Evolutionary conservation across 2,797 vertebrate species (phyloP).

Genomic region (Psittacula echo): DNA sequence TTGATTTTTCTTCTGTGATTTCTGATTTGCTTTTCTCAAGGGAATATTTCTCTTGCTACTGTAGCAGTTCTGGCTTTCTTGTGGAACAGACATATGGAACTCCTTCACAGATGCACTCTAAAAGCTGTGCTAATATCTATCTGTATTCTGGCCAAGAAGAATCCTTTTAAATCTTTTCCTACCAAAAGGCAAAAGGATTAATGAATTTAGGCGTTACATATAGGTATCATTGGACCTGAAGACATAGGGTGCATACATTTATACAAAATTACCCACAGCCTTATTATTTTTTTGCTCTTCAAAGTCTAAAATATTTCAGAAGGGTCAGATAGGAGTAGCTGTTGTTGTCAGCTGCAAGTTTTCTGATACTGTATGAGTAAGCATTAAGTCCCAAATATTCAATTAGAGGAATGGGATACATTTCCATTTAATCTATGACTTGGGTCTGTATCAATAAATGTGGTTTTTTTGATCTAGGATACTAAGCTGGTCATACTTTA

Average conservation of each 20-base stretch:
- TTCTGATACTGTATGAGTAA: conserved; percentile 1
- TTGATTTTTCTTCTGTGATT: conserved; percentile 40
- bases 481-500: conserved; percentile 11
- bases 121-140: background rate
- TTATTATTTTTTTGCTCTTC: background rate
- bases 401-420: conserved; percentile 51
- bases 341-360: background rate
- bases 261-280: background rate
- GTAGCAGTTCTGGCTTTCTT: conserved; percentile 10
- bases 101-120: background rate
- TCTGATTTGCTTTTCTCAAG: conserved; percentile 8
- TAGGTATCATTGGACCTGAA: background rate
- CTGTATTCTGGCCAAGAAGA: conserved; percentile 30
- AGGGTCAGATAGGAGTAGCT: background rate
- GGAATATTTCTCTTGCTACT: conserved; percentile 25
- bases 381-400: conserved; percentile 26
- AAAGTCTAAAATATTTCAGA: background rate
- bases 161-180: conserved; percentile 2
- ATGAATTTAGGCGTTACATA: background rate
- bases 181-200: conserved; percentile 12
- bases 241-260: background rate
- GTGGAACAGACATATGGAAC: conserved; percentile 23
- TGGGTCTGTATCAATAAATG: conserved; percentile 55
- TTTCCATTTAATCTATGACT: conserved; percentile 70
- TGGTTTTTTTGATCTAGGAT: conserved; percentile 43